Percentiles rank a stretch among this genome's conserved stretches.
Evolutionary conservation across 1,140 invertebrate species (phyloP).

Genomic region (Ephestia elutella): DNA sequence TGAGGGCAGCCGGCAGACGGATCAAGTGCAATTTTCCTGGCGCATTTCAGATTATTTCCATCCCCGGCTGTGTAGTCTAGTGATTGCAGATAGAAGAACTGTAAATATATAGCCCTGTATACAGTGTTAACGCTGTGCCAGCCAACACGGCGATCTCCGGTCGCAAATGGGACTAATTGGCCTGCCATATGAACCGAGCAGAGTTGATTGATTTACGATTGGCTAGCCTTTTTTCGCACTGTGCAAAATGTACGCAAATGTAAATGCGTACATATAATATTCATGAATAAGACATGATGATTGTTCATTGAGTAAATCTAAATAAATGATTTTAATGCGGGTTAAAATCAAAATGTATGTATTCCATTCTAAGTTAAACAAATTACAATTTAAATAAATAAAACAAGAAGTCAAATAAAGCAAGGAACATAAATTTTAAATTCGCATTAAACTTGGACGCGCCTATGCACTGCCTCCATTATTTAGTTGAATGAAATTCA

Average conservation of each 20-base stretch:
- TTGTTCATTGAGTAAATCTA: too few species aligned
- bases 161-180: background rate
- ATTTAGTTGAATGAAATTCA: slow-evolving; percentile 5
- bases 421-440: background rate
- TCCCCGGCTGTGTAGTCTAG: background rate
- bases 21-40: slow-evolving; percentile 61
- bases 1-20: slow-evolving; percentile 29
- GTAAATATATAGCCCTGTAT: background rate
- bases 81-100: background rate
- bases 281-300: too few species aligned
- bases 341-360: too few species aligned
- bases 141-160: background rate
- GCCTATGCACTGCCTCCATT: background rate
- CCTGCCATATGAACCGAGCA: background rate
- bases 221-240: background rate
- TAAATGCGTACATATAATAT: too few species aligned
- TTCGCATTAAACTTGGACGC: background rate
- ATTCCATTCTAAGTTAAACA: too few species aligned
- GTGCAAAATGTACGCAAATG: background rate
- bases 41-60: slow-evolving; percentile 23
- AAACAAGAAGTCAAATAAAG: background rate
- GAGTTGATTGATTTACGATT: background rate
- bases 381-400: too few species aligned
- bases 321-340: too few species aligned
- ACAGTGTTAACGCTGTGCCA: background rate